Evolutionary conservation across 2,888 invertebrate species (phyloP), one percentile per base, ranked within the genome.

Genomic region (Drymonia ruficornis): DNA sequence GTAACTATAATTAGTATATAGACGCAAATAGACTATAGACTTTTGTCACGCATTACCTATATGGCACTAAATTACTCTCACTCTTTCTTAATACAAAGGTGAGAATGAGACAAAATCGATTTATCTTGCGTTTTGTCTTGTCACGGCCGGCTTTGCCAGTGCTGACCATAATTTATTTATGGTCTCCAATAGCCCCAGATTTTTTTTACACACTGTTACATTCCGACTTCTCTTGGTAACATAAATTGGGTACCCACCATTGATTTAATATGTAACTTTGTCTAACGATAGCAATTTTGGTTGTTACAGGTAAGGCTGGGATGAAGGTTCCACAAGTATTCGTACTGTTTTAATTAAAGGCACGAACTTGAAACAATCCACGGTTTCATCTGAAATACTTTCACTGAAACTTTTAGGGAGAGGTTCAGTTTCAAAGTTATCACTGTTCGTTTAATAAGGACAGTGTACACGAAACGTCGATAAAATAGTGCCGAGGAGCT

Each of bases 231-330:
- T 16, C 8, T 38, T 16, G 3, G 8, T 5, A 16, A 40, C 8
- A 40, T 16, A 16, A 16, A 16, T 40, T 40, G 40, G n/a, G 6
- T 12, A 7, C n/a, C 31, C 31, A 9, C 16, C 16, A 6, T 40
- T 16, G 40, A 40, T 40, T 16, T 11, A 40, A 40, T 16, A 43
- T 7, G 6, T 13, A 43, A 13, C 43, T 43, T 23, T 19, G 19
- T 43, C n/a, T 62, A 69, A 65, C 57, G 12, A 54, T 59, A 66
- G 69, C 68, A 72, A 69, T 80, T 74, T 78, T 66, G 65, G 61
- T 83, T 83, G 83, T 86, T 84, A 18, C 88, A 88, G 89, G 89
- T 88, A 89, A 87, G 86, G 59, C 46, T 65, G 53, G 71, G 63
- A 51, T 65, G 63, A 68, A 64, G 70, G 72, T 73, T 74, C 40